phyloP scores from a whole-genome alignment of 2,797 vertebrate genomes.

The Thaleichthys pacificus region DNA sequence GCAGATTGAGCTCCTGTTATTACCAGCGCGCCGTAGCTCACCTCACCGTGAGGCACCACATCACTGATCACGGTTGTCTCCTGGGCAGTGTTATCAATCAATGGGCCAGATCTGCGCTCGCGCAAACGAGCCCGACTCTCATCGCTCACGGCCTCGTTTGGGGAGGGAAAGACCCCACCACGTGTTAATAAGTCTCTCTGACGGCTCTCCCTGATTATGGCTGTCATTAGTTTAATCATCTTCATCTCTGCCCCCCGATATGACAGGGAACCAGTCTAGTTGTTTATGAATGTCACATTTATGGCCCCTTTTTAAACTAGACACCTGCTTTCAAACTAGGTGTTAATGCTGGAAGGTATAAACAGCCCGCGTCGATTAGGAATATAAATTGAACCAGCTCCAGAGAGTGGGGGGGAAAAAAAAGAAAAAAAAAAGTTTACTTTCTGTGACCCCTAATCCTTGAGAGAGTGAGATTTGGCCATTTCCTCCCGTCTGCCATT shows the following conservation, averaged over 20 bases:
- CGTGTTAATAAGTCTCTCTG: constrained; percentile 76
- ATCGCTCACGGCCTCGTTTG: constrained; percentile 74
- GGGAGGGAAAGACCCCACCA: constrained; percentile 65
- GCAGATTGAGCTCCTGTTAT: constrained; percentile 2
- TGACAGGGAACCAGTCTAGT: constrained; percentile 55
- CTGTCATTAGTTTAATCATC: constrained; percentile 77
- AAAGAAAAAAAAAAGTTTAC: constrained; percentile 44
- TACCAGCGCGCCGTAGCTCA: neutral
- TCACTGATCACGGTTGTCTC: constrained; percentile 32
- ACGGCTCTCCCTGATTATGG: constrained; percentile 75
- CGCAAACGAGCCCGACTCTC: constrained; percentile 55
- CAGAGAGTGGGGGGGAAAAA: constrained; percentile 5
- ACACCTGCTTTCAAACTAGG: constrained; percentile 61
- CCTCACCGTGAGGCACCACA: constrained; percentile 29
- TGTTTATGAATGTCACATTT: constrained; percentile 67
- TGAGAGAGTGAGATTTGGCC: constrained; percentile 47
- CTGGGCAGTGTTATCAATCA: constrained; percentile 56
- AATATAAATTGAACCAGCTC: constrained; percentile 35
- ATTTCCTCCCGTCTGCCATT: constrained; percentile 33
- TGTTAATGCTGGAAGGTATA: constrained; percentile 63
- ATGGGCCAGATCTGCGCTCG: constrained; percentile 41
- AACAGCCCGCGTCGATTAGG: constrained; percentile 38
- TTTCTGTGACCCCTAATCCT: constrained; percentile 53
- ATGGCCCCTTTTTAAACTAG: constrained; percentile 65
- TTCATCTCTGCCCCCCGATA: constrained; percentile 65